A percentile compares a stretch with the other conserved stretches of the same genome.
Conservation (phyloP, 2,797 vertebrate genomes). For the Mormyrus hasselquistii region DNA sequence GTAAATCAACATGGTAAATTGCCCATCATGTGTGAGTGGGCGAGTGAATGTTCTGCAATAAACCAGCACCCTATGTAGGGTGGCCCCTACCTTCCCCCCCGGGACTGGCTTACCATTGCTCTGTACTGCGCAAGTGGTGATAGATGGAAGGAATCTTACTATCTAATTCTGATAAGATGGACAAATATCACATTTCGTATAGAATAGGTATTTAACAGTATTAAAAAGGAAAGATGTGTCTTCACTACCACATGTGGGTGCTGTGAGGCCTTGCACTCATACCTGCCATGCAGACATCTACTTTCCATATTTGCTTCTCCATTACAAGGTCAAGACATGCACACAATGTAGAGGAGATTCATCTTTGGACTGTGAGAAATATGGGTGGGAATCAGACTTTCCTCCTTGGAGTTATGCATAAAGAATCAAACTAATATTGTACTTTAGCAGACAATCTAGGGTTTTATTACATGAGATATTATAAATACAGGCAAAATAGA, state of each 20-base stretch:
- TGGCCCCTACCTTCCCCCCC: not conserved
- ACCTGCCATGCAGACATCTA: not conserved
- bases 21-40: not conserved
- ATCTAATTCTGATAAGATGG: not conserved
- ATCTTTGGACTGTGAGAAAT: not conserved
- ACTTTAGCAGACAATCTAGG: not conserved
- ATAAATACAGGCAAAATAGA: not conserved
- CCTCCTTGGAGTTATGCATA: not conserved
- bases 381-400: not conserved
- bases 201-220: not conserved
- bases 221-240: not conserved
- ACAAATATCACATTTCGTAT: not conserved
- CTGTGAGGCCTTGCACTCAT: not conserved
- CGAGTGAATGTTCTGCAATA: not conserved
- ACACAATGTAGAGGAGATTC: not conserved
- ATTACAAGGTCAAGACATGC: not conserved
- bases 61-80: not conserved
- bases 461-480: not conserved
- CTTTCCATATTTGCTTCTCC: not conserved
- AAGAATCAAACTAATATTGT: not conserved
- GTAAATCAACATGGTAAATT: not conserved
- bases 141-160: not conserved
- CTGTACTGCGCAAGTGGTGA: not conserved
- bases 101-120: not conserved
- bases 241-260: not conserved